Evolutionary conservation across 2,888 invertebrate species (phyloP).

Genomic region (Drosophila longiperda): DNA sequence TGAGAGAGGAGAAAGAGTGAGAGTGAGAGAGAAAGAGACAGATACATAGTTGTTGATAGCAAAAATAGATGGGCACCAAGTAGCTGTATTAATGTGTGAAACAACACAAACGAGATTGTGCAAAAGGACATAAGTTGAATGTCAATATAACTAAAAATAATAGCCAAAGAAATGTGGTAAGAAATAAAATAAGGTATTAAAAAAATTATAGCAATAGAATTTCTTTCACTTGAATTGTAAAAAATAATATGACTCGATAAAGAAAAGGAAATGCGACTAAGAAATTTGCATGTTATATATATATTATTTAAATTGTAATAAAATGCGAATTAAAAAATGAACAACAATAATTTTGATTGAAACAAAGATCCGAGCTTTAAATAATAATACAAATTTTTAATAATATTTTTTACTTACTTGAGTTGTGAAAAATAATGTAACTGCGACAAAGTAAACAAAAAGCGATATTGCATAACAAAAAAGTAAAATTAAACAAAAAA

Average conservation of each 20-base stretch:
- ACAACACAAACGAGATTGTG: conserved; percentile 24
- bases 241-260: background rate
- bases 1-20: background rate
- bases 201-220: background rate
- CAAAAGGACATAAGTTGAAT: conserved; percentile 8
- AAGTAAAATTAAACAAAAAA: background rate
- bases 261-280: background rate
- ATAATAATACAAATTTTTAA: background rate
- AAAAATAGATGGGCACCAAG: conserved; percentile 56
- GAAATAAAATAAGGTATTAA: background rate
- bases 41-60: conserved; percentile 47
- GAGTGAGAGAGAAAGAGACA: background rate
- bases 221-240: background rate
- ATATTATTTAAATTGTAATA: background rate
- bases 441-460: background rate
- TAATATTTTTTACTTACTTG: background rate
- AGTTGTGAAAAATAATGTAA: background rate
- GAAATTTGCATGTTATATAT: background rate
- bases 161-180: background rate
- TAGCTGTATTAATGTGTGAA: conserved; percentile 61
- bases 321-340: background rate
- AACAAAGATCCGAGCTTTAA: background rate
- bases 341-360: background rate
- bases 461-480: background rate
- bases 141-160: background rate